phyloP scores from a whole-genome alignment of 1,140 invertebrate genomes.

The Galleria mellonella region DNA sequence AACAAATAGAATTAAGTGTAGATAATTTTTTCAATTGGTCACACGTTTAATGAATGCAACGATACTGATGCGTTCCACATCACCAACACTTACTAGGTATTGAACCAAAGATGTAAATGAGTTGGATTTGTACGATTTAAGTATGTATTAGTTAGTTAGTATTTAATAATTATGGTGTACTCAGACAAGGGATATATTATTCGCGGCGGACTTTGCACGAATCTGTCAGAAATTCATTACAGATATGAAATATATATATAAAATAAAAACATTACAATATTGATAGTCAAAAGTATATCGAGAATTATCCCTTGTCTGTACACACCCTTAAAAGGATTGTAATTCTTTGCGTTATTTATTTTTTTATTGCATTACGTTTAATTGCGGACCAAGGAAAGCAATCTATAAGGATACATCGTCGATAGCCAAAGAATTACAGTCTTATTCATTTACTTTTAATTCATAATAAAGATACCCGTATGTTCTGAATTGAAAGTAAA shows the following conservation, averaged over 20 bases:
- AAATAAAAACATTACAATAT: no score
- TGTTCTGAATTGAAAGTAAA: slow-evolving; percentile 5
- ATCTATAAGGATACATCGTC: background rate
- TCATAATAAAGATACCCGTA: background rate
- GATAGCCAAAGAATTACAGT: background rate
- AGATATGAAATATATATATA: no score
- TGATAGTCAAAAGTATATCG: no score
- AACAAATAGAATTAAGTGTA: slow-evolving; percentile 6
- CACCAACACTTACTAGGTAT: slow-evolving; percentile 62
- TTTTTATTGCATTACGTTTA: background rate
- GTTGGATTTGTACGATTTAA: slow-evolving; percentile 45
- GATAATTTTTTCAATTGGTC: slow-evolving; percentile 13
- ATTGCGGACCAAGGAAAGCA: no score
- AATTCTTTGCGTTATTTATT: slow-evolving; percentile 8
- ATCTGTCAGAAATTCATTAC: no score
- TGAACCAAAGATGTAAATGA: slow-evolving; percentile 70
- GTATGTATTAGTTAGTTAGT: no score
- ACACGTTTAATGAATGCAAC: background rate
- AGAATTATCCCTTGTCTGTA: no score
- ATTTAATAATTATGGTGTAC: slow-evolving; percentile 18
- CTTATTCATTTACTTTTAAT: background rate
- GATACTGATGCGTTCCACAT: slow-evolving; percentile 25
- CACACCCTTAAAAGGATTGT: no score
- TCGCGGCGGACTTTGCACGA: no score
- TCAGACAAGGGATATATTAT: no score